Evolutionary conservation across 2,113 vertebrate genomes (phyloP), one percentile per base, ranked within the genome.

Genomic region (Ursus arctos): DNA sequence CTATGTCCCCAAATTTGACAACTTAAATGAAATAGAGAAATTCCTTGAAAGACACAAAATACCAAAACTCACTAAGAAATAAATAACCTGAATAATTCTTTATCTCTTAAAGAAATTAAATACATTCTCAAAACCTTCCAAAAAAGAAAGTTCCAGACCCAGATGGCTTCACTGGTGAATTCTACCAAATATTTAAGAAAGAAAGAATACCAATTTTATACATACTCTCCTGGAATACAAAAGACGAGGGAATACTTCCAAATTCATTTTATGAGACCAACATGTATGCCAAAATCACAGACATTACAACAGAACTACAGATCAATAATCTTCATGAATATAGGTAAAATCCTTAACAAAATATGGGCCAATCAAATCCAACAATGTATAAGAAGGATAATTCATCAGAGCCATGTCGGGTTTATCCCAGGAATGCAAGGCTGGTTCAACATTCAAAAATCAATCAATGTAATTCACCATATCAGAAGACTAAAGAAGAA

Each of bases 41-140:
- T 51, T n/a, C 26, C 40, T 33, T 18, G 31, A 47, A 77, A 79
- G 36, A 49, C 7, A 61, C 59, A 47, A 77, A 71, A 4, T 63
- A 7, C 36, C 40, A 63, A 76, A 63, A n/a, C 18, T 97, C 69
- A 94, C n/a, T 77, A 88, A 88, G 72, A 94, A 94, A 55, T 33
- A 69, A 59, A n/a, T 83, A 94, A 47, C 51, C 31, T 61, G n/a
- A 88, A 92, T 69, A 89, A 83, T 18, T 2, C 47, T 95, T 28
- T 55, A 76, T 36, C n/a, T 82, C 91, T 47, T 72, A 55, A 86
- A 85, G 47, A 93, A 76, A 91, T 87, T 55, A 93, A 87, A 82
- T 49, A 14, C 31, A 69, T 28, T 55, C 55, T 77, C 76, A 81
- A 96, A 92, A 86, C 22, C 31, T 76, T 86, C 24, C 14, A 47